phyloP scores from a whole-genome alignment of 2,888 invertebrate genomes.

The Mechanitis messenoides region DNA sequence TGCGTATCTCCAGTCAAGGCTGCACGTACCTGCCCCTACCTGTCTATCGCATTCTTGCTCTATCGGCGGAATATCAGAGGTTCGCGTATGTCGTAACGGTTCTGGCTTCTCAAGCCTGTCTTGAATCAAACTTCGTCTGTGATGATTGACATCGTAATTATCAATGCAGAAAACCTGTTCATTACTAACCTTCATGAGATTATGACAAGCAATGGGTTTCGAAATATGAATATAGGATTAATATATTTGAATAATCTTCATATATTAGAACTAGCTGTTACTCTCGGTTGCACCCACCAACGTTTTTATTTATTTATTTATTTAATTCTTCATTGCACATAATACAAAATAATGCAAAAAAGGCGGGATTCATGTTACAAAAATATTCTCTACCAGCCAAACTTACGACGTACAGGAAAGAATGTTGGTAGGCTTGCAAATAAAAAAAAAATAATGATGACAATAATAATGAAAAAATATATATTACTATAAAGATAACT shows the following conservation, averaged over 20 bases:
- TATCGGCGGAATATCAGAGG: constrained; percentile 62
- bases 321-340: too few species aligned
- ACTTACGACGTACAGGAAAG: too few species aligned
- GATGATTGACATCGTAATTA: constrained; percentile 58
- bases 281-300: too few species aligned
- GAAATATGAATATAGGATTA: constrained; percentile 16
- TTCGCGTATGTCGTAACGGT: constrained; percentile 60
- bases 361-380: too few species aligned
- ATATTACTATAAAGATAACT: too few species aligned
- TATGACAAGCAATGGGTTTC: constrained; percentile 19
- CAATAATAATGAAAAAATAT: too few species aligned
- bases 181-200: constrained; percentile 42
- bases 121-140: constrained; percentile 32
- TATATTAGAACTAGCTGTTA: too few species aligned
- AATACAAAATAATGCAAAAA: too few species aligned
- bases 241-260: background rate
- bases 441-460: too few species aligned
- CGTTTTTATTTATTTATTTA: too few species aligned
- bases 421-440: too few species aligned
- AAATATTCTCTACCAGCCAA: too few species aligned
- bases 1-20: constrained; percentile 36
- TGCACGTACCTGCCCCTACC: constrained; percentile 57
- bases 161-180: constrained; percentile 47
- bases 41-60: constrained; percentile 64
- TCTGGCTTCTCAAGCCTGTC: constrained; percentile 38